Conservation (phyloP, 2,797 vertebrate genomes). For the Gymnodraco acuticeps region DNA sequence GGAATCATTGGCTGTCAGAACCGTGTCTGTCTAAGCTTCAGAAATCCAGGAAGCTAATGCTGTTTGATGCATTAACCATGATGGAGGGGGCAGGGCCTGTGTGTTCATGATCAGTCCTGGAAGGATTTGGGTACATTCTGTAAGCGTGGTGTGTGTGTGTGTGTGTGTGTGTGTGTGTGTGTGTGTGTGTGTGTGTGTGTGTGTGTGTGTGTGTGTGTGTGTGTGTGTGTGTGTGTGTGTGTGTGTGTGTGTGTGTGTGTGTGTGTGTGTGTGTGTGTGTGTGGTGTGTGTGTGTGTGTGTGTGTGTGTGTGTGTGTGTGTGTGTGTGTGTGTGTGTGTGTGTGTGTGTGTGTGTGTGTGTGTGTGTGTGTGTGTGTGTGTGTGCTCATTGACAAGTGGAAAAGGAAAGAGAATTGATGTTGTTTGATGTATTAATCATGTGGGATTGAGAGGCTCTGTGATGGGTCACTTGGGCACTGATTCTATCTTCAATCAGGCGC, state of each 20-base stretch:
- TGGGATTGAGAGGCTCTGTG: conserved; percentile 77
- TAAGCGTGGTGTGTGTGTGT: conserved; percentile 15
- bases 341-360: not conserved
- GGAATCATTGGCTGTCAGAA: conserved; percentile 83
- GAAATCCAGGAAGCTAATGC: conserved; percentile 85
- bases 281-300: too few relatives aligned
- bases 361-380: conserved; percentile 14
- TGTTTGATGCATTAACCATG: conserved; percentile 89
- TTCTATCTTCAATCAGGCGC: conserved; percentile 81
- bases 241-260: conserved; percentile 2
- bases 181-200: too few relatives aligned
- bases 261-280: too few relatives aligned
- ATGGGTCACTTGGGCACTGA: conserved; percentile 74
- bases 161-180: too few relatives aligned
- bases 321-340: not conserved
- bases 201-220: conserved; percentile 1
- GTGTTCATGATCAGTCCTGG: conserved; percentile 67
- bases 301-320: too few relatives aligned
- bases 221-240: not conserved
- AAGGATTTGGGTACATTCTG: conserved; percentile 71
- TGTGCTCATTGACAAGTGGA: conserved; percentile 60
- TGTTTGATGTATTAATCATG: conserved; percentile 87
- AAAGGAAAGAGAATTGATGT: conserved; percentile 74
- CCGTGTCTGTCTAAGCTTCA: conserved; percentile 84
- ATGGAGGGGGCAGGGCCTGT: conserved; percentile 79